Evolutionary conservation across 2,888 invertebrate species (phyloP).

Genomic region (Listrodromus nycthemerus): DNA sequence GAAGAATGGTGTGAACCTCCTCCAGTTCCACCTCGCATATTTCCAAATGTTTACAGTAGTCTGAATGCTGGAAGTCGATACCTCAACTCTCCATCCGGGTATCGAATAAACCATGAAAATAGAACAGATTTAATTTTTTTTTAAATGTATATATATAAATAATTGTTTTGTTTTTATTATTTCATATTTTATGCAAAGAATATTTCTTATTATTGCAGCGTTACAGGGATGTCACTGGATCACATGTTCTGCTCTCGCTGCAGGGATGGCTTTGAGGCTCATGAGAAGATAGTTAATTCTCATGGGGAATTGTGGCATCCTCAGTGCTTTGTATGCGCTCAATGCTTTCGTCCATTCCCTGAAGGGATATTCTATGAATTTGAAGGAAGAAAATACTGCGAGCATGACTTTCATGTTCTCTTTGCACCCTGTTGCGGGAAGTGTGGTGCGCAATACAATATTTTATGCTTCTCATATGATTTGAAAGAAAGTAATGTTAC

Average conservation of each 20-base stretch:
- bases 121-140: constrained; percentile 8
- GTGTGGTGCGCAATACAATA: constrained; percentile 86
- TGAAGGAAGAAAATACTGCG: constrained; percentile 99
- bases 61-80: constrained; percentile 44
- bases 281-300: constrained; percentile 99
- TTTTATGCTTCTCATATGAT: constrained; percentile 36
- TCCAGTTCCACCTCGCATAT: constrained; percentile 65
- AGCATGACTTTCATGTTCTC: constrained; percentile 98
- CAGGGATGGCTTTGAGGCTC: constrained; percentile 97
- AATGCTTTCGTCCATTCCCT: constrained; percentile 98
- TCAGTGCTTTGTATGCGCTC: constrained; percentile 99
- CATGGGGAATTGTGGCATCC: constrained; percentile 99
- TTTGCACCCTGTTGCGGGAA: constrained; percentile 96
- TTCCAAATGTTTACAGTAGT: constrained; percentile 71
- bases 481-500: too few species aligned
- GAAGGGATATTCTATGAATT: constrained; percentile 99
- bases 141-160: background rate
- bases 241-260: constrained; percentile 98
- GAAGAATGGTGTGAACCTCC: constrained; percentile 70
- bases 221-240: constrained; percentile 92
- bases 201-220: constrained; percentile 77
- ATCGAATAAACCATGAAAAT: constrained; percentile 44
- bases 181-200: background rate
- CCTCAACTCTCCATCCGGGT: constrained; percentile 62
- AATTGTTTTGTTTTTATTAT: background rate